These are phyloP conservation scores for Poecilia picta DNA, from an alignment of 2,797 vertebrate species.

Conservation along the genomic window DNA sequence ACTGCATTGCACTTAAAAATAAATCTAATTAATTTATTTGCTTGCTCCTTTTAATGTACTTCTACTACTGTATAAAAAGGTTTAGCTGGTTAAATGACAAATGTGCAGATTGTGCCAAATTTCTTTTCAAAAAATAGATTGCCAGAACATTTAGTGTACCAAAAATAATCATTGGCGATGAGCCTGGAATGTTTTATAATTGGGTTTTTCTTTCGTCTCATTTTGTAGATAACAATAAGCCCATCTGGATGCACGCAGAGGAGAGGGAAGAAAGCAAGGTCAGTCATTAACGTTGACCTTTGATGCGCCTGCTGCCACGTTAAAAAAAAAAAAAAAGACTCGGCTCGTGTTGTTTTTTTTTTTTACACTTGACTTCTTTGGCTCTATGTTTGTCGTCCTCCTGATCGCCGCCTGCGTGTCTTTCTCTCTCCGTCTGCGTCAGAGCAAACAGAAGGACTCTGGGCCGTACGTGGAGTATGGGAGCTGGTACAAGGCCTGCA, in stretches of 20 bases:
- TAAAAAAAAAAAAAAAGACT: conserved; percentile 9
- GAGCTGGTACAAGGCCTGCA: conserved; percentile 93
- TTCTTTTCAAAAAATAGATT: too few species aligned
- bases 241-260: conserved; percentile 94
- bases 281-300: conserved; percentile 15
- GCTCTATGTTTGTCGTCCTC: neutral
- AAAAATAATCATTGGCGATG: too few species aligned
- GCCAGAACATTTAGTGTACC: too few species aligned
- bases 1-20: too few species aligned
- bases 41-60: too few species aligned
- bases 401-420: neutral
- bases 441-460: conserved; percentile 85
- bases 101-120: too few species aligned
- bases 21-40: too few species aligned
- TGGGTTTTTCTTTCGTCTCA: neutral
- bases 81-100: too few species aligned
- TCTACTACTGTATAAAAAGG: too few species aligned
- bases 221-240: conserved; percentile 88
- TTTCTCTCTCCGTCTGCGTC: neutral
- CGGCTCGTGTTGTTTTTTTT: conserved; percentile 9
- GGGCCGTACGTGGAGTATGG: conserved; percentile 87
- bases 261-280: conserved; percentile 92
- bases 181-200: neutral
- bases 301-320: neutral
- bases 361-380: neutral